These are phyloP conservation scores for Eristalinus aeneus DNA, from an alignment of 2,888 invertebrate species.

Conservation along the genomic window DNA sequence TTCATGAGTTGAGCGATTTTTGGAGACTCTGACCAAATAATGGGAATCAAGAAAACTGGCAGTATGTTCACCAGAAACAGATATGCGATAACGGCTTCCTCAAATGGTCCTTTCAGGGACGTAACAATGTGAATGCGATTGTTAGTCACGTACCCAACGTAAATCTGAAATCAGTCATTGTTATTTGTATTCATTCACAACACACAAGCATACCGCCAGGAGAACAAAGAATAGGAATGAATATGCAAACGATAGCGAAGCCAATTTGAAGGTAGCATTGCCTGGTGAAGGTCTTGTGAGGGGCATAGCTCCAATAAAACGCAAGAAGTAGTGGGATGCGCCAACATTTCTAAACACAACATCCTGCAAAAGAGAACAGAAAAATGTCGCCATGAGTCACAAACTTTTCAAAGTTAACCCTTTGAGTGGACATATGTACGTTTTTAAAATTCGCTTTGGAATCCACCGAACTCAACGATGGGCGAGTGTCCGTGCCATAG, in stretches of 20 bases:
- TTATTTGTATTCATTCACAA: not conserved
- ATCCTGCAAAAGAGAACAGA: constrained; percentile 74
- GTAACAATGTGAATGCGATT: constrained; percentile 84
- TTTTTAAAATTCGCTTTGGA: constrained; percentile 74
- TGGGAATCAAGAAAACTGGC: constrained; percentile 84
- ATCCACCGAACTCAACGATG: constrained; percentile 74
- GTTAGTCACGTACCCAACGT: constrained; percentile 84
- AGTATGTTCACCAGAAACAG: constrained; percentile 87
- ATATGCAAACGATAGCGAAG: constrained; percentile 83
- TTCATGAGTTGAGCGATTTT: constrained; percentile 83
- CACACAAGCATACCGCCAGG: constrained; percentile 77
- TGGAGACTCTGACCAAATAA: constrained; percentile 86
- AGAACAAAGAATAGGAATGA: constrained; percentile 82
- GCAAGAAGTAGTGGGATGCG: constrained; percentile 81
- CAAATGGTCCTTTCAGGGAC: constrained; percentile 86
- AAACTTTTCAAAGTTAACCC: not conserved
- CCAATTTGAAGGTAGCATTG: constrained; percentile 81
- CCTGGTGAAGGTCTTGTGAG: constrained; percentile 82
- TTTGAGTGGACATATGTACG: constrained; percentile 59
- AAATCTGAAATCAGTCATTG: constrained; percentile 75
- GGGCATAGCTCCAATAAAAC: constrained; percentile 85
- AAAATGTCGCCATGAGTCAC: not conserved
- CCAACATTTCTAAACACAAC: constrained; percentile 81
- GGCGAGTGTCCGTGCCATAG: constrained; percentile 72
- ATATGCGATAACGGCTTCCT: constrained; percentile 89